Evolutionary conservation across 1,140 invertebrate genomes (phyloP), one percentile per base, ranked within the genome.

Genomic region (Ips typographus): DNA sequence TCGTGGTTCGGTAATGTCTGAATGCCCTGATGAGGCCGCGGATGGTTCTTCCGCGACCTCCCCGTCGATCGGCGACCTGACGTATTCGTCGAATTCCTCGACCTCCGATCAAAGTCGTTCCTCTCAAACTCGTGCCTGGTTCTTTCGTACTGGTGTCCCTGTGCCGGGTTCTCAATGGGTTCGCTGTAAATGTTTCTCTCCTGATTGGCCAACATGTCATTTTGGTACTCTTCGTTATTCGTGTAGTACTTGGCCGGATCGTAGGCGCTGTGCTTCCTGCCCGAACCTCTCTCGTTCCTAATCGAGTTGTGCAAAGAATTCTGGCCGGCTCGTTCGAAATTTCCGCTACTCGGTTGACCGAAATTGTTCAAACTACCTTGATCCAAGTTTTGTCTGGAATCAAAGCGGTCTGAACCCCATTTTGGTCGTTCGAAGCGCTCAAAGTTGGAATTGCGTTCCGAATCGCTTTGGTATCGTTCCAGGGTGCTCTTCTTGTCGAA

Each of bases 401-500:
- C 77, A 68, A 78, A 79, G 6, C 77, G 64, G 44, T 79, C 77
- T 5, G 78, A 79, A 5, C 77, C 78, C 77, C 79, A 80, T 68
- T 79, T 79, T 2, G 79, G 79, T 3, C 79, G 58, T 68, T 80
- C 79, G 65, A 80, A 80, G 5, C 79, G 67, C n/a, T 80, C 79
- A 52, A 79, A 79, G 65, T 77, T 76, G n/a, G 70, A 70, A 40
- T 66, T 66, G 8, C 73, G 40, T 38, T 72, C 75, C 5, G 71
- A 74, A 51, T 78, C 78, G 44, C 73, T 73, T 42, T 77, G 76
- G 52, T 78, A 83, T 78, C 56, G 80, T 79, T 55, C 84, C 81
- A 78, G 81, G 37, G 78, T 80, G 1, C 84, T 85, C 71, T 85
- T 85, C 72, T 83, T 85, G 73, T 86, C 85, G 70, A 79, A 79